Evolutionary conservation across 1,140 invertebrate genomes (phyloP), one percentile per base, ranked within the genome.

Genomic region (Listronotus bonariensis): DNA sequence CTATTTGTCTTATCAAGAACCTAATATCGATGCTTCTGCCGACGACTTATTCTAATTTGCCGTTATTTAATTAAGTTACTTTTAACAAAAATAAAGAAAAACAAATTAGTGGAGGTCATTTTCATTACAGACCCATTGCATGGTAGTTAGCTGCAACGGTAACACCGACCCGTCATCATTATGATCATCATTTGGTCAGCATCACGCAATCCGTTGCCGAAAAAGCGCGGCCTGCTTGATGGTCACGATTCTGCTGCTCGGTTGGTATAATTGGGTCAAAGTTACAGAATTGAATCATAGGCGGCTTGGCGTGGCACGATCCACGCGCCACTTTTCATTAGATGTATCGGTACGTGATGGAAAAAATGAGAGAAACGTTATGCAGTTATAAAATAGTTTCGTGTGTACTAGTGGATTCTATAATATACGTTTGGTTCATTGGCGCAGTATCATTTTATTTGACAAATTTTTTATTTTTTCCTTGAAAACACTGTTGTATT

Each of bases 281-380:
- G 61, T 68, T 63, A 61, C 65, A 63, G 65, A 57, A 68, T 68
- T 68, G 59, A 62, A 68, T 61, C 65, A 63, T 63, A 63, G 60
- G 60, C 59, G 65, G 48, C 45, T 45, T 53, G 60, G 60, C 54
- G 46, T 57, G 54, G 56, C 65, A 59, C 54, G 53, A 61, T 63
- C 46, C 65, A 51, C 65, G 60, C 52, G 54, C 59, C 46, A 59
- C 60, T 57, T 55, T 53, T 49, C 58, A 62, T 60, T 61, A 67
- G 52, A 54, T 36, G 54, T 38, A 68, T 56, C 59, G 43, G 41
- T 62, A 68, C 45, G 53, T 57, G 60, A 55, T 48, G 53, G 36
- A 60, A 60, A 60, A 46, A 32, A 15, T 60, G 20, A 17, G 11
- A 18, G 58, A 42, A 60, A 60, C 58, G 58, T 45, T 60, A 60